A percentile compares a stretch with the other conserved stretches of the same genome.
Conservation (phyloP, 2,888 invertebrate genomes). For the Altica lythri region DNA sequence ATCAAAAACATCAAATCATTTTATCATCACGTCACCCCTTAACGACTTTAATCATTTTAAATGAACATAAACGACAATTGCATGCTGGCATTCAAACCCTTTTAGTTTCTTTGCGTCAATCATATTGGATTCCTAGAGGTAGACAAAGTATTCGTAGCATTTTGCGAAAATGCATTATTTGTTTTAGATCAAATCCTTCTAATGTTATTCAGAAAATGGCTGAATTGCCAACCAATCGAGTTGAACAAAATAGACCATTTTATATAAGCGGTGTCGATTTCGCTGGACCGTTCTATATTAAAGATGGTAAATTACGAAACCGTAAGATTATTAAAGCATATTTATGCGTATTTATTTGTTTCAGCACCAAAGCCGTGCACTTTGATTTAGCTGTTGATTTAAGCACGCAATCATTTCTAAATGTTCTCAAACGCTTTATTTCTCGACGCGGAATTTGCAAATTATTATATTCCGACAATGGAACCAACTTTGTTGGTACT, state of each 20-base stretch:
- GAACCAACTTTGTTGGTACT: background rate
- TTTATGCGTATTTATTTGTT: conserved; percentile 31
- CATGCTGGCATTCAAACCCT: conserved; percentile 12
- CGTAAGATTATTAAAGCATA: conserved; percentile 30
- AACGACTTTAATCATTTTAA: conserved; percentile 2
- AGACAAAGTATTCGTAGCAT: conserved; percentile 23
- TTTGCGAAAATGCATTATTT: conserved; percentile 22
- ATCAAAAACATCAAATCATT: too few relatives aligned
- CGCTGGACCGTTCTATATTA: conserved; percentile 30
- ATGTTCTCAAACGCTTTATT: too few relatives aligned
- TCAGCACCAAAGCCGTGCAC: conserved; percentile 33
- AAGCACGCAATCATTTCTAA: background rate
- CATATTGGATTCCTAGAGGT: conserved; percentile 26
- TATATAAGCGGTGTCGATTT: conserved; percentile 30
- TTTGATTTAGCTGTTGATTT: conserved; percentile 24
- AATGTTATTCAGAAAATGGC: conserved; percentile 21
- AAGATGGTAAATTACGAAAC: conserved; percentile 33
- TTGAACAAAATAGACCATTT: conserved; percentile 31
- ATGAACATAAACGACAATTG: conserved; percentile 2
- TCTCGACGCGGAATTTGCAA: too few relatives aligned
- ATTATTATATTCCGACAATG: background rate
- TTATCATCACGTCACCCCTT: too few relatives aligned
- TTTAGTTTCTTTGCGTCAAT: conserved; percentile 16
- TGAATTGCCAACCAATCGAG: conserved; percentile 26
- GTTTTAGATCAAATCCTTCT: conserved; percentile 25